These are phyloP conservation scores for Chaitophorus viminalis DNA, from an alignment of 2,888 invertebrate genomes.

Conservation along the genomic window DNA sequence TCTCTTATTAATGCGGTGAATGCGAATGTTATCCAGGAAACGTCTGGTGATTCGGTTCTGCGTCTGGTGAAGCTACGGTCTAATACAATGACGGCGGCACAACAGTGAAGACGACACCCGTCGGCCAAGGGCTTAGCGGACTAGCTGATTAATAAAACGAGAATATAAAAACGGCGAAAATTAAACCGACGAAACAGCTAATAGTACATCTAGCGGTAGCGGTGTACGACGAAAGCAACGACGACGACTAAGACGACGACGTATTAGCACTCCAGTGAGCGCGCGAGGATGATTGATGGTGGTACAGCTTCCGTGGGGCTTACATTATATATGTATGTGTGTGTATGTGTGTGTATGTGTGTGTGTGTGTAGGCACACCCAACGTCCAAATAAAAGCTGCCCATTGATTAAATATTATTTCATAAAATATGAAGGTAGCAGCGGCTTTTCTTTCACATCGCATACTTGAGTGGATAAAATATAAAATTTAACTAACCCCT, in stretches of 20 bases:
- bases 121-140: neutral
- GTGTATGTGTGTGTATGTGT: neutral
- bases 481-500: neutral
- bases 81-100: too few relatives aligned
- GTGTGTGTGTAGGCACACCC: neutral
- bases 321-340: neutral
- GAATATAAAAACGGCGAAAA: conserved; percentile 31
- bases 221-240: neutral
- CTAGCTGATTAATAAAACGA: conserved; percentile 39
- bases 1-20: too few relatives aligned
- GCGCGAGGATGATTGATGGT: conserved; percentile 33
- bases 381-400: conserved; percentile 32
- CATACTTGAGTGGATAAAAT: neutral
- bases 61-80: too few relatives aligned
- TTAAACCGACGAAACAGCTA: conserved; percentile 36
- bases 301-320: neutral
- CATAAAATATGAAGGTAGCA: conserved; percentile 6
- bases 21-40: too few relatives aligned
- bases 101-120: neutral
- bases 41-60: too few relatives aligned
- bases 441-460: neutral
- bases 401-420: conserved; percentile 50
- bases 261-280: conserved; percentile 45
- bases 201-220: neutral
- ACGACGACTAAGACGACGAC: neutral